Percentiles rank a stretch among this genome's conserved stretches.
These are phyloP conservation scores for Aphidius ervi DNA, from an alignment of 1,140 invertebrate genomes.

Conservation along the genomic window DNA sequence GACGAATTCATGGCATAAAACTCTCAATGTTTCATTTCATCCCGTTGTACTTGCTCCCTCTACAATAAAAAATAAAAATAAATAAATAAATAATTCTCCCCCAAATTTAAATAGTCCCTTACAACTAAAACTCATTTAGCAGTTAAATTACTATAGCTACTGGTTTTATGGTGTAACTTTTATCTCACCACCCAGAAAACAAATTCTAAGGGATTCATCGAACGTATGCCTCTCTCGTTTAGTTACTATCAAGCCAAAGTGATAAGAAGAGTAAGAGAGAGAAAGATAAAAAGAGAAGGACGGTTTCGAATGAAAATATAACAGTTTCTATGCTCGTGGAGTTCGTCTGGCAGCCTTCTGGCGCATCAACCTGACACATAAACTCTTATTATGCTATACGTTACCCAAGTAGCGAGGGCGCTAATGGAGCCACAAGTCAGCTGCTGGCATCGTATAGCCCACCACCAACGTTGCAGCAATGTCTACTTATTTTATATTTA, in stretches of 20 bases:
- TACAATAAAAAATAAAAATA: no score
- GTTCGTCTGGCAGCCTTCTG: conserved; percentile 51
- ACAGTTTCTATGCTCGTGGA: conserved; percentile 48
- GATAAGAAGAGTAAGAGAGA: conserved; percentile 19
- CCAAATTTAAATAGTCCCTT: no score
- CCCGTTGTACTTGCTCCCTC: no score
- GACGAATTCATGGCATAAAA: no score
- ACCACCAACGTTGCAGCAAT: conserved; percentile 30
- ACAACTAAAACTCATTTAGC: no score
- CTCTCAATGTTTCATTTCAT: no score
- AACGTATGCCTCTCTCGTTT: conserved; percentile 32
- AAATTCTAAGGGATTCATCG: conserved; percentile 34
- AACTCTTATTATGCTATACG: conserved; percentile 56
- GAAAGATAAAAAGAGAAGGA: neutral
- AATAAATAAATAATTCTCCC: no score
- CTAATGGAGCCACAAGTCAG: conserved; percentile 56
- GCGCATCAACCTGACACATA: conserved; percentile 55
- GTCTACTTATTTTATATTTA: conserved; percentile 56
- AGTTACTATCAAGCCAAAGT: no score
- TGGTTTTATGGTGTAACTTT: no score
- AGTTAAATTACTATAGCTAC: no score
- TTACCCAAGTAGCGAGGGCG: conserved; percentile 42
- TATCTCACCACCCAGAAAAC: no score
- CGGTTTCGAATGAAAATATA: conserved; percentile 52
- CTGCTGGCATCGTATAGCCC: conserved; percentile 28